Conservation (phyloP, 2,888 invertebrate genomes). For the Tipula helvola region DNA sequence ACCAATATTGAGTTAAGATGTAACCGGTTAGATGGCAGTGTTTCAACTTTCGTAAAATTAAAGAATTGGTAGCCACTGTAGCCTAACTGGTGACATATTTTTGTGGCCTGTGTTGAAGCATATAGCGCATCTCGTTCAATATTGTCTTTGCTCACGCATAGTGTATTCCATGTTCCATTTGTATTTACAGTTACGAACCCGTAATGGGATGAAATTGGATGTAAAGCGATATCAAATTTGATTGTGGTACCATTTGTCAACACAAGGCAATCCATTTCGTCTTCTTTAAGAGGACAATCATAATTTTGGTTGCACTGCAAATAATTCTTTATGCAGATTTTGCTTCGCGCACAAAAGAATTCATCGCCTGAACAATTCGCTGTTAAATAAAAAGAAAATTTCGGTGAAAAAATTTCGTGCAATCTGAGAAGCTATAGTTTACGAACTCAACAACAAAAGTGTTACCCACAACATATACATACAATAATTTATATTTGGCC, state of each 20-base stretch:
- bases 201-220: conserved; percentile 44
- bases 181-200: conserved; percentile 51
- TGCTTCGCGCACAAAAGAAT: conserved; percentile 51
- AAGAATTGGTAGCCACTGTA: conserved; percentile 36
- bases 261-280: conserved; percentile 69
- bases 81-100: conserved; percentile 55
- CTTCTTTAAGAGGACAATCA: conserved; percentile 59
- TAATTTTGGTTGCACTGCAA: conserved; percentile 50
- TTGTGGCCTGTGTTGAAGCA: conserved; percentile 35
- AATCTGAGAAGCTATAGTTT: not conserved
- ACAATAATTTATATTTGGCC: no score
- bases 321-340: conserved; percentile 45
- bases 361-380: conserved; percentile 44
- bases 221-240: conserved; percentile 44
- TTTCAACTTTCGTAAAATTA: conserved; percentile 21
- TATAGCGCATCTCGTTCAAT: conserved; percentile 26
- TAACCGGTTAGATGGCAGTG: conserved; percentile 12
- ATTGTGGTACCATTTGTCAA: conserved; percentile 52
- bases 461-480: not conserved
- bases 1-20: not conserved
- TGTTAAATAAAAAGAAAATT: conserved; percentile 22
- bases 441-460: not conserved
- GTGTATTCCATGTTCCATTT: conserved; percentile 51
- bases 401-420: not conserved
- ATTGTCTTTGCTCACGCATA: conserved; percentile 37